Conservation (phyloP, 1,140 invertebrate genomes). For the Oryctes rhinoceros region DNA sequence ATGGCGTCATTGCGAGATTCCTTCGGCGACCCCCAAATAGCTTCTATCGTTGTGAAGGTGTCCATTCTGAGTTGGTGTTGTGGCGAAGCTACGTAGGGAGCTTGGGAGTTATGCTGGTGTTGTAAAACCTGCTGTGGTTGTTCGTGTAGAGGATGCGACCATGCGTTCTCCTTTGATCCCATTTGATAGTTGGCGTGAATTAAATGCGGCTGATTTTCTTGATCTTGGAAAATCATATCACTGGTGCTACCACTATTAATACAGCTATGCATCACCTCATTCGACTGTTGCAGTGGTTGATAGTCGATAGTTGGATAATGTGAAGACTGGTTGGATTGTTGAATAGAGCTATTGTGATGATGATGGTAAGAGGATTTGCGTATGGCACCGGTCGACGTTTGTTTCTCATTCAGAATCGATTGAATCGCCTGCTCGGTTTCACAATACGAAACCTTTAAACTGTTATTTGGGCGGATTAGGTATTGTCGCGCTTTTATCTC, state of each 20-base stretch:
- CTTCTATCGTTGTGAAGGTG: neutral
- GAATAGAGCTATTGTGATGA: neutral
- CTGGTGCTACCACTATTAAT: neutral
- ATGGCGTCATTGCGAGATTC: constrained; percentile 22
- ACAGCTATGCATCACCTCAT: neutral
- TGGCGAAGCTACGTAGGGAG: neutral
- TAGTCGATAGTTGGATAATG: neutral
- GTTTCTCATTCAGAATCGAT: constrained; percentile 40
- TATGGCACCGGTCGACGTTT: neutral
- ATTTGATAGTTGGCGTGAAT: neutral
- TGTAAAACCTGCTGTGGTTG: neutral
- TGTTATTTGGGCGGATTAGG: constrained; percentile 26
- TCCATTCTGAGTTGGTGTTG: neutral
- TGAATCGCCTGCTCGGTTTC: constrained; percentile 43
- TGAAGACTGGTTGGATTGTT: neutral
- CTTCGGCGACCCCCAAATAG: constrained; percentile 32
- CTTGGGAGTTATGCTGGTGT: neutral
- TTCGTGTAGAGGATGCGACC: neutral
- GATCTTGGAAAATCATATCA: neutral
- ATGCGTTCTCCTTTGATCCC: neutral
- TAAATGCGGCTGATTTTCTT: constrained; percentile 6
- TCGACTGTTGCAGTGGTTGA: neutral
- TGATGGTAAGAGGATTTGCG: neutral
- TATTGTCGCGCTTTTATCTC: constrained; percentile 67
- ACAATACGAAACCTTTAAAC: constrained; percentile 30